Conservation (phyloP, 1,140 invertebrate species). For the Phocides pigmalion region DNA sequence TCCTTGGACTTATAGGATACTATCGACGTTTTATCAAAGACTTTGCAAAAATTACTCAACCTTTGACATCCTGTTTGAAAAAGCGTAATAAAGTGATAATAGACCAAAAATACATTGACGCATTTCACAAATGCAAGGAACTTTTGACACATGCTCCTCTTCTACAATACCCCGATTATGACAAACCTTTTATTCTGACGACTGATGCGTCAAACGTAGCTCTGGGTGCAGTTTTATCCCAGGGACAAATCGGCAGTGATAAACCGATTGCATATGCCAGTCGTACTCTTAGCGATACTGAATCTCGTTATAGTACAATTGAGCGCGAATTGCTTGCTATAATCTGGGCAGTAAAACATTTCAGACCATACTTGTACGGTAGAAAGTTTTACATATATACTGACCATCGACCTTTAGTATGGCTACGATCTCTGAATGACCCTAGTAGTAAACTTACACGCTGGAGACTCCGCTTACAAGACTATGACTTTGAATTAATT, state of each 20-base stretch:
- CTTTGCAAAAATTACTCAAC: conserved; percentile 44
- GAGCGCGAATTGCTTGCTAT: conserved; percentile 41
- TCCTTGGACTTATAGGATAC: conserved; percentile 56
- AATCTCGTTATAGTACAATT: conserved; percentile 37
- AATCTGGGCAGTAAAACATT: conserved; percentile 36
- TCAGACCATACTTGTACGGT: conserved; percentile 39
- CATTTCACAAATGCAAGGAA: conserved; percentile 44
- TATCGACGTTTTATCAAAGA: conserved; percentile 55
- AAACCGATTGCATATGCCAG: conserved; percentile 43
- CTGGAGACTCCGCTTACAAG: conserved; percentile 16
- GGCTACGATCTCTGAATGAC: conserved; percentile 58
- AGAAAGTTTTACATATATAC: conserved; percentile 37
- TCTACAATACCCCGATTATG: conserved; percentile 41
- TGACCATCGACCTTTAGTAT: conserved; percentile 56
- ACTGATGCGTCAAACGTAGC: conserved; percentile 44
- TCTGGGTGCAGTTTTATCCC: conserved; percentile 40
- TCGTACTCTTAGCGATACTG: conserved; percentile 34
- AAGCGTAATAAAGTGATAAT: conserved; percentile 36
- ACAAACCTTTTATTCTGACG: conserved; percentile 42
- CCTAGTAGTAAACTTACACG: conserved; percentile 47
- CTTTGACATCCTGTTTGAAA: conserved; percentile 41
- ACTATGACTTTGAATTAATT: conserved; percentile 64
- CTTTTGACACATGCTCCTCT: conserved; percentile 40
- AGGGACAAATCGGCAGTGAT: conserved; percentile 36
- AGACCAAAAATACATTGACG: conserved; percentile 33